Percentiles rank a stretch among this genome's conserved stretches.
Evolutionary conservation across 2,888 invertebrate genomes (phyloP).

Genomic region (Agriopis leucophaearia): DNA sequence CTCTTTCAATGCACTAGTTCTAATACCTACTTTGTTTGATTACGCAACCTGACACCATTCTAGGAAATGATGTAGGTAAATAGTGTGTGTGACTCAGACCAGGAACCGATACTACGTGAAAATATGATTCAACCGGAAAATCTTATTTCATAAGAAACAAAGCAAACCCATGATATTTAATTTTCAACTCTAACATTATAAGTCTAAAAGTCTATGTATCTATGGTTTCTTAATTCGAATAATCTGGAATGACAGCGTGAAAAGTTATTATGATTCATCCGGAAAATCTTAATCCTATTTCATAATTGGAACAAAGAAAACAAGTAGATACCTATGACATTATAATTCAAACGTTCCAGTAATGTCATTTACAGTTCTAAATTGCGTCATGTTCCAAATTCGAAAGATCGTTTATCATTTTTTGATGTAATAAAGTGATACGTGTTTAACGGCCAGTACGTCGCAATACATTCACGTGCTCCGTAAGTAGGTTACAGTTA

Average conservation of each 20-base stretch:
- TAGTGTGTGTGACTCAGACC: slow-evolving; percentile 39
- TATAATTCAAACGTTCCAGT: slow-evolving; percentile 27
- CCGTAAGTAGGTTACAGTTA: slow-evolving; percentile 80
- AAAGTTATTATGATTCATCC: slow-evolving; percentile 42
- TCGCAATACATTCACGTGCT: slow-evolving; percentile 67
- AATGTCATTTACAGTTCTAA: slow-evolving; percentile 27
- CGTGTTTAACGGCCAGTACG: slow-evolving; percentile 61
- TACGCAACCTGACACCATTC: slow-evolving; percentile 62
- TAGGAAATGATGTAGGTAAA: slow-evolving; percentile 54
- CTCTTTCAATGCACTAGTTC: slow-evolving; percentile 79
- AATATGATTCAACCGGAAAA: slow-evolving; percentile 29
- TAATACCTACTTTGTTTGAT: slow-evolving; percentile 54
- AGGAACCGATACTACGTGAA: slow-evolving; percentile 36
- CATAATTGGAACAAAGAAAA: slow-evolving; percentile 17
- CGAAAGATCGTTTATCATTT: slow-evolving; percentile 53
- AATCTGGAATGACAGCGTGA: slow-evolving; percentile 21
- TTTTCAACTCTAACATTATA: slow-evolving; percentile 13
- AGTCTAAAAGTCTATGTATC: neutral
- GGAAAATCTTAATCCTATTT: slow-evolving; percentile 44
- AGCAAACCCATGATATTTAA: slow-evolving; percentile 2
- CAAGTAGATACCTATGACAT: neutral
- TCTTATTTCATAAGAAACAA: slow-evolving; percentile 15
- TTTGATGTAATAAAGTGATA: slow-evolving; percentile 57
- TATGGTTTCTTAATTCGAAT: neutral
- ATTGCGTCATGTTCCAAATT: slow-evolving; percentile 58